Percentiles rank a stretch among this genome's conserved stretches.
Evolutionary conservation across 1,140 invertebrate species (phyloP).

Genomic region (Cotesia vestalis): DNA sequence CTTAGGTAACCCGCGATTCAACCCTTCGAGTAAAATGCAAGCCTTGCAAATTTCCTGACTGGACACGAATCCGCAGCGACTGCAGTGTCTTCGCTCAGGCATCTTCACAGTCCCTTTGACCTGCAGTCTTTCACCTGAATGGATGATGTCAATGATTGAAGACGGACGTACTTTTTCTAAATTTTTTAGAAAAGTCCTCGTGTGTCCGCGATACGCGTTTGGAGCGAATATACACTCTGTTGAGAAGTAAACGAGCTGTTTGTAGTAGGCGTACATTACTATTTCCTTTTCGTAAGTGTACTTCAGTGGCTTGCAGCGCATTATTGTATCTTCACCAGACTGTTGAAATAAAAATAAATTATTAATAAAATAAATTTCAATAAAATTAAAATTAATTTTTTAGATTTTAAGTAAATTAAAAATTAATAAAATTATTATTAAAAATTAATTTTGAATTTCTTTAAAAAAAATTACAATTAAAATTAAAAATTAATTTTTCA

Average conservation of each 20-base stretch:
- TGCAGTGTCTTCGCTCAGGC: slow-evolving; percentile 83
- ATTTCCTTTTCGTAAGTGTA: slow-evolving; percentile 99
- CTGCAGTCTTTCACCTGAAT: slow-evolving; percentile 90
- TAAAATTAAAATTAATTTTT: too few relatives aligned
- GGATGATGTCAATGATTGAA: slow-evolving; percentile 97
- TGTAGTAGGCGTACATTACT: slow-evolving; percentile 99
- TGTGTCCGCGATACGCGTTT: slow-evolving; percentile 96
- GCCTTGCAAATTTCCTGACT: slow-evolving; percentile 97
- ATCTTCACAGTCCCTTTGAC: slow-evolving; percentile 84
- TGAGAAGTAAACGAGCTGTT: slow-evolving; percentile 97
- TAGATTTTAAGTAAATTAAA: too few relatives aligned
- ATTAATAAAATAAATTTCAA: slow-evolving; percentile 12
- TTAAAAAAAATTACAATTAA: too few relatives aligned
- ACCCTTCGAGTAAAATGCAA: slow-evolving; percentile 92
- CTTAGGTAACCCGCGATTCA: slow-evolving; percentile 91
- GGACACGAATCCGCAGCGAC: slow-evolving; percentile 92
- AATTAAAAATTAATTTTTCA: too few relatives aligned
- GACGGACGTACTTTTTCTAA: slow-evolving; percentile 92
- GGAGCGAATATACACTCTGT: slow-evolving; percentile 99
- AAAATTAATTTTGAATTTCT: too few relatives aligned
- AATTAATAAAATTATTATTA: too few relatives aligned
- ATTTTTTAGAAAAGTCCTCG: slow-evolving; percentile 92
- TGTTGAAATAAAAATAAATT: slow-evolving; percentile 64
- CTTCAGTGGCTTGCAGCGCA: slow-evolving; percentile 96
- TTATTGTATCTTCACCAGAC: slow-evolving; percentile 86